Percentiles rank a stretch among this genome's conserved stretches.
Evolutionary conservation across 1,140 invertebrate species (phyloP).

Genomic region (Amyelois transitella): DNA sequence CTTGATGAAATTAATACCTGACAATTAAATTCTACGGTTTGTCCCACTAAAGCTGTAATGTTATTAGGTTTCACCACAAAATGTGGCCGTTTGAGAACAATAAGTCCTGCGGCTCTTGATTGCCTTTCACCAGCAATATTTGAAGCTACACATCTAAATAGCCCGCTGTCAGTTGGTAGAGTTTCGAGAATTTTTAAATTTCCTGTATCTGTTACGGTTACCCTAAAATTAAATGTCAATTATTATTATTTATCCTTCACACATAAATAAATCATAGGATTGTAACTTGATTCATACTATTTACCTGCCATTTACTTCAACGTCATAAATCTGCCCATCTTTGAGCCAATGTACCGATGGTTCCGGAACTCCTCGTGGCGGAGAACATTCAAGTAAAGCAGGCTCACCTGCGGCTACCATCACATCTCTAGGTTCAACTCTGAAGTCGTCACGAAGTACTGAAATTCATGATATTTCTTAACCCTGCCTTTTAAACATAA

Average conservation of each 20-base stretch:
- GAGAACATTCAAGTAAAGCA: conserved; percentile 87
- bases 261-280: background rate
- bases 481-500: too few species aligned
- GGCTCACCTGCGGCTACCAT: conserved; percentile 87
- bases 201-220: conserved; percentile 81
- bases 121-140: conserved; percentile 90
- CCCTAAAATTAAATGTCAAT: conserved; percentile 39
- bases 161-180: conserved; percentile 86
- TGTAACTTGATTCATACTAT: background rate
- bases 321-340: conserved; percentile 83
- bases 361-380: conserved; percentile 89
- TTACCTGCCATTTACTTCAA: conserved; percentile 76
- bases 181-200: conserved; percentile 90
- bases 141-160: conserved; percentile 89
- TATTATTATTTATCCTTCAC: background rate
- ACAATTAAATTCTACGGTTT: conserved; percentile 71
- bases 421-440: conserved; percentile 83
- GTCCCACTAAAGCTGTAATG: conserved; percentile 64
- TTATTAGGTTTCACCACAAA: conserved; percentile 68
- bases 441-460: conserved; percentile 84
- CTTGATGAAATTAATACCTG: conserved; percentile 47
- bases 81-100: conserved; percentile 77
- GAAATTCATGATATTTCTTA: too few species aligned
- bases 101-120: conserved; percentile 83
- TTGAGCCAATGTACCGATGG: conserved; percentile 88